Percentiles rank a stretch among this genome's conserved stretches.
Conservation (phyloP, 1,140 invertebrate genomes). For the Andricus grossulariae region DNA sequence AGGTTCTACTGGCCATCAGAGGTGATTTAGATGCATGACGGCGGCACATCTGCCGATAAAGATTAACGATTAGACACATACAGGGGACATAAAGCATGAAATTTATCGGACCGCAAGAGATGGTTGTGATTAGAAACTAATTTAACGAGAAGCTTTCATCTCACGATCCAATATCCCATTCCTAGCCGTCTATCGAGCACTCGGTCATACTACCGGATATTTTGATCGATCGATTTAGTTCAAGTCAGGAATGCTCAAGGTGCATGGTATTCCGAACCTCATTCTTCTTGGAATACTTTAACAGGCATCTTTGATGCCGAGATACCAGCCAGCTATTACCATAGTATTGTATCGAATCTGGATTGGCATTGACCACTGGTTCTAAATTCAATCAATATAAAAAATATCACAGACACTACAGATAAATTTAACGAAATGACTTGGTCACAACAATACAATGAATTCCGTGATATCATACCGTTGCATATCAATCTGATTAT, state of each 20-base stretch:
- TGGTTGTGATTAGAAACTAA: constrained; percentile 65
- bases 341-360: too few relatives aligned
- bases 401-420: too few relatives aligned
- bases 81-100: constrained; percentile 52
- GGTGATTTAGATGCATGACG: constrained; percentile 67
- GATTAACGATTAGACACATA: constrained; percentile 64
- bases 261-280: not conserved
- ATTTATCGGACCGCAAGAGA: constrained; percentile 55
- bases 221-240: constrained; percentile 54
- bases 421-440: too few relatives aligned
- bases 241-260: not conserved
- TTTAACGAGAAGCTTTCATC: constrained; percentile 65
- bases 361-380: too few relatives aligned
- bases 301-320: not conserved
- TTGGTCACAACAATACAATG: too few relatives aligned
- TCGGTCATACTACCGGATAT: constrained; percentile 49
- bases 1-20: constrained; percentile 1
- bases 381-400: too few relatives aligned
- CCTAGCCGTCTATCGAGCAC: not conserved
- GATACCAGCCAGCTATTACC: too few relatives aligned
- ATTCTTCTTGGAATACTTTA: constrained; percentile 14
- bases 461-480: too few relatives aligned
- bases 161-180: constrained; percentile 59
- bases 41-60: constrained; percentile 63
- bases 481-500: too few relatives aligned